phyloP scores from a whole-genome alignment of 2,113 vertebrate genomes.

The Tragulus kanchil region DNA sequence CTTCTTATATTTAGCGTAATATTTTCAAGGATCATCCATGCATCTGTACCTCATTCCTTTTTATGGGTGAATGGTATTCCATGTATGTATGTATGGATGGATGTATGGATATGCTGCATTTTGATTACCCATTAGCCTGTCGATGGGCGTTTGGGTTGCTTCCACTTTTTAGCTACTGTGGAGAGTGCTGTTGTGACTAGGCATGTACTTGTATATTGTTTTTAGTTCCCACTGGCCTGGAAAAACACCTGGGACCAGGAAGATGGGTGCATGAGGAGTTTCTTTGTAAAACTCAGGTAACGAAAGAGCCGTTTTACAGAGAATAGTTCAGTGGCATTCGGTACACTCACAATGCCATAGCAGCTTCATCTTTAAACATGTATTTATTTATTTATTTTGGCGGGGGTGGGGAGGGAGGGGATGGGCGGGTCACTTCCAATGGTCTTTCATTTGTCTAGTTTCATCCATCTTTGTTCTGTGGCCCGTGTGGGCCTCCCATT shows the following conservation, averaged over 20 bases:
- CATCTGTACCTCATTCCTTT: neutral
- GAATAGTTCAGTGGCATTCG: neutral
- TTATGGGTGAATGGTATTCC: neutral
- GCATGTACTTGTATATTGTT: neutral
- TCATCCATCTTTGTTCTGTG: no score
- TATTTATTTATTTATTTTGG: no score
- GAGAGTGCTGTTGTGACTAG: neutral
- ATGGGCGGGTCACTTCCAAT: no score
- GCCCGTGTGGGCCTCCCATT: no score
- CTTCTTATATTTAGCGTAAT: neutral
- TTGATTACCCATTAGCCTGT: neutral
- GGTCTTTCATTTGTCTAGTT: no score
- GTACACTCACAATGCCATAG: neutral
- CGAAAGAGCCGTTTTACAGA: neutral
- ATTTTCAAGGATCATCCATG: neutral
- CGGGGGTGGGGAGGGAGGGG: no score
- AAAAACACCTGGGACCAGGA: neutral
- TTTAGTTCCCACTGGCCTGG: neutral
- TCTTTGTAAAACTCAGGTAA: slow-evolving; percentile 31
- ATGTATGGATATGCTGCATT: neutral
- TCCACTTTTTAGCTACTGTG: neutral
- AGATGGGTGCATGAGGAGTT: neutral
- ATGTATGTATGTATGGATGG: no score
- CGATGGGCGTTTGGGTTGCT: neutral
- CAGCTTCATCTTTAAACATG: neutral